Evolutionary conservation across 2,888 invertebrate genomes (phyloP), one percentile per base, ranked within the genome.

Genomic region (Stramonita haemastoma): DNA sequence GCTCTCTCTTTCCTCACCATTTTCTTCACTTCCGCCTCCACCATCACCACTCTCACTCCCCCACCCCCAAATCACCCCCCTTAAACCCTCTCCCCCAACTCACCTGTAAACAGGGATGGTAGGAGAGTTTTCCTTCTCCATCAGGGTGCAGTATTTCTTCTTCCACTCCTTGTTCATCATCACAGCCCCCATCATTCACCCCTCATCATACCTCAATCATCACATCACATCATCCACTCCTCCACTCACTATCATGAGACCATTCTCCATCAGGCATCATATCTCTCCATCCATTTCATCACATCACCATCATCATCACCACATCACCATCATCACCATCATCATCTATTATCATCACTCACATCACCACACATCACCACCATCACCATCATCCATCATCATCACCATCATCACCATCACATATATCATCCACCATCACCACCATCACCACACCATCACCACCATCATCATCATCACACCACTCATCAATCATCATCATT

Each of bases 381-480:
- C 46, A 46, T 8, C 46, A 46, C 46, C 46, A 46, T 8, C 46
- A 46, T 8, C 8, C 8, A 46, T 8, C 46, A 46, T 8, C 46
- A 46, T 46, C 46, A 46, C 8, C 46, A 46, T 8, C 46, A 2
- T 8, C 46, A 46, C 46, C 46, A 46, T 8, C 46, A 46, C 46
- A 2, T 8, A 2, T 8, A 2, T 46, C 46, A 46, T 1, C 32
- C 36, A 81, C 19, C 36, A 5, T 4, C 22, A 84, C 17, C 73
- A 66, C 56, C 89, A 77, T 70, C 46, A 0, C 77, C 89, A 29
- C 60, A 36, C 8, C 77, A n/a, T 46, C 86, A 34, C n/a, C 77
- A 26, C 86, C 89, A 13, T 56, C 86, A n/a, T 73, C 86, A 56
- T 46, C 86, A 60, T 46, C 36, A 32, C 8, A 4, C 15, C 22